Base-by-base conservation (phyloP, 1,140 invertebrate genomes). In the Rhynchophorus ferrugineus region DNA sequence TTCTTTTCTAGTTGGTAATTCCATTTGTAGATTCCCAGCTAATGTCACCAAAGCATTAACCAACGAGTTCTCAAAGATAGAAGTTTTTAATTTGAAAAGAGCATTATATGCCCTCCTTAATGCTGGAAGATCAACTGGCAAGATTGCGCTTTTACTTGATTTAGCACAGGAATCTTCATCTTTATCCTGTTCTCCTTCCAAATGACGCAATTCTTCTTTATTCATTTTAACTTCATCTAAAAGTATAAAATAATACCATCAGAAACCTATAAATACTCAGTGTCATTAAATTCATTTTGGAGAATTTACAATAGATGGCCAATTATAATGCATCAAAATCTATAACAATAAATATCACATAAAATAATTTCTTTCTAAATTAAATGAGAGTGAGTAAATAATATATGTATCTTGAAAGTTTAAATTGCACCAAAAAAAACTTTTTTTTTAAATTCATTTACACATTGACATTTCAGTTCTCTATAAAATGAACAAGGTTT, bases 171-270 rank as follows among this genome's bases (percentile, higher is more conserved):
- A 81, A 63, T 90, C 87, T 57, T 87, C 78, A 69, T 91, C 87
- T 68, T 91, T 91, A 57, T 92, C 89, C 53, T 80, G 76, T 67
- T 92, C 89, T 36, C 81, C 83, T 67, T 88, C 87, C 19, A 84
- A 66, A 13, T 78, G 76, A 44, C 83, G 69, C 46, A 82, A 71
- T 58, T 83, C 78, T 73, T 86, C 80, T 69, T 87, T 81, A 57
- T 80, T 78, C 16, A 83, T 65, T 58, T 67, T 57, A 39, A 71
- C 49, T 18, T 60, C 49, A 13, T 54, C 56, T 60, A 44, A 39
- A 56, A 49, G 36, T 36, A 29, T 43, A 19, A 54, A 37, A 36
- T 13, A 39, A 39, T 7, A 39, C 14, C 37, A 39, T 6, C 14
- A 7, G 5, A 7, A 7, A 7, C 37, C 14, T 17, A 39, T 13